phyloP scores from a whole-genome alignment of 2,797 vertebrate genomes.

The Loriculus beryllinus region DNA sequence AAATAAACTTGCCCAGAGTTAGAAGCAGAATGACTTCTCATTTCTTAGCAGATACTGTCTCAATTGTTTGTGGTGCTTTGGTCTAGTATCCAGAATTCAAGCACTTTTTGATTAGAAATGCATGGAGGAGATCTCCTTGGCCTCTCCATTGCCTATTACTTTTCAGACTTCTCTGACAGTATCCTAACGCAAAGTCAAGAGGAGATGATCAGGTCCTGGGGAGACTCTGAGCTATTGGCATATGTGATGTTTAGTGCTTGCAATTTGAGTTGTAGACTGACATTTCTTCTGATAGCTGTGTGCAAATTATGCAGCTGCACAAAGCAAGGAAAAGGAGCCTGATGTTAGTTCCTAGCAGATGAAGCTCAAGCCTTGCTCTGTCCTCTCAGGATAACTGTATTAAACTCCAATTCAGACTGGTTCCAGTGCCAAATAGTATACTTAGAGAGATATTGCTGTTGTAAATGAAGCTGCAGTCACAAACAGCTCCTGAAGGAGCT shows the following conservation, averaged over 20 bases:
- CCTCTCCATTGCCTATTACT: slow-evolving; percentile 65
- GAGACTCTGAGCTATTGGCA: slow-evolving; percentile 77
- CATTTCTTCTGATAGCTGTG: slow-evolving; percentile 61
- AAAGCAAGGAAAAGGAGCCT: not conserved
- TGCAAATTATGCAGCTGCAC: not conserved
- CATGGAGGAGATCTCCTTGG: slow-evolving; percentile 76
- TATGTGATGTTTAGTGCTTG: slow-evolving; percentile 76
- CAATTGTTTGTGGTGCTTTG: not conserved
- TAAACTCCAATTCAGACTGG: not conserved
- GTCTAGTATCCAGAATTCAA: slow-evolving; percentile 47
- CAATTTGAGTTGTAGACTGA: slow-evolving; percentile 84
- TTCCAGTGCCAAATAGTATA: not conserved
- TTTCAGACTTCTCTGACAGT: slow-evolving; percentile 72
- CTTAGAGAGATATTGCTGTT: not conserved
- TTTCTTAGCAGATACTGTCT: not conserved
- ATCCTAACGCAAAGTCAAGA: slow-evolving; percentile 78
- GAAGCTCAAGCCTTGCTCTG: not conserved
- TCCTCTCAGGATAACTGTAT: not conserved
- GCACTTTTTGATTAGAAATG: not conserved
- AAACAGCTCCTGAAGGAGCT: not conserved
- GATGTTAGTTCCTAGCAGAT: not conserved
- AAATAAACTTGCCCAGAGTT: not conserved
- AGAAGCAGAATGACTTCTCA: not conserved
- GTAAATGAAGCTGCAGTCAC: not conserved
- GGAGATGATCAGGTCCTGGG: slow-evolving; percentile 45